A percentile compares a stretch with the other conserved stretches of the same genome.
phyloP scores from a whole-genome alignment of 2,797 vertebrate genomes.

The Periparus ater region DNA sequence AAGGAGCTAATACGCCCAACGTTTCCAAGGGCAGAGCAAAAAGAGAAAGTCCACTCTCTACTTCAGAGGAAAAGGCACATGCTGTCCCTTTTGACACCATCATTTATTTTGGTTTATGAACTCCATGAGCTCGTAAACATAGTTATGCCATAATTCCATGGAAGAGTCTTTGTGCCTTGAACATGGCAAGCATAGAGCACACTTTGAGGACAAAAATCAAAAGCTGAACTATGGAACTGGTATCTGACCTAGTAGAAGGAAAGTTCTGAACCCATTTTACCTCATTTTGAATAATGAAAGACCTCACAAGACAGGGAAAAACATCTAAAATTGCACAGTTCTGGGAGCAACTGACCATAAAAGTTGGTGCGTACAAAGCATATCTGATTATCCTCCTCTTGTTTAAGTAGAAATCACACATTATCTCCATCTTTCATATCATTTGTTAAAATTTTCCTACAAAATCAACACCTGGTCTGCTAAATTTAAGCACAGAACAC shows the following conservation, averaged over 20 bases:
- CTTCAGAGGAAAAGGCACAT: not conserved
- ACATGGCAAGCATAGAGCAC: not conserved
- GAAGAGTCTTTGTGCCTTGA: not conserved
- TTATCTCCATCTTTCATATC: not conserved
- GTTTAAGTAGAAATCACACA: not conserved
- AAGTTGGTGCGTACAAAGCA: not conserved
- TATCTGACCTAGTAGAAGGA: not conserved
- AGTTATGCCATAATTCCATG: not conserved
- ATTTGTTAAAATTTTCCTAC: not conserved
- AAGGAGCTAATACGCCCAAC: not conserved
- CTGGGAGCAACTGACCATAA: not conserved
- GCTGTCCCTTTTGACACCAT: not conserved
- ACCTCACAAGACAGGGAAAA: not conserved
- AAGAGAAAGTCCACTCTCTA: not conserved
- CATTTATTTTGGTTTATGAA: not conserved
- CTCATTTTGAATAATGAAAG: not conserved
- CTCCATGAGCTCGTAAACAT: not conserved
- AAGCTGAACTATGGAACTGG: not conserved
- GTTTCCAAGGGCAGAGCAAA: not conserved
- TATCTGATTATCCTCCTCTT: not conserved
- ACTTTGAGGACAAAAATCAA: not conserved
- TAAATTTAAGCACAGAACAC: not conserved
- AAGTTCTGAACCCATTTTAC: not conserved
- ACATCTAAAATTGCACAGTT: not conserved
- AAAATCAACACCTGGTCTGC: slow-evolving; percentile 7